phyloP scores from a whole-genome alignment of 2,113 vertebrate genomes.

The Nesogale talazaci region DNA sequence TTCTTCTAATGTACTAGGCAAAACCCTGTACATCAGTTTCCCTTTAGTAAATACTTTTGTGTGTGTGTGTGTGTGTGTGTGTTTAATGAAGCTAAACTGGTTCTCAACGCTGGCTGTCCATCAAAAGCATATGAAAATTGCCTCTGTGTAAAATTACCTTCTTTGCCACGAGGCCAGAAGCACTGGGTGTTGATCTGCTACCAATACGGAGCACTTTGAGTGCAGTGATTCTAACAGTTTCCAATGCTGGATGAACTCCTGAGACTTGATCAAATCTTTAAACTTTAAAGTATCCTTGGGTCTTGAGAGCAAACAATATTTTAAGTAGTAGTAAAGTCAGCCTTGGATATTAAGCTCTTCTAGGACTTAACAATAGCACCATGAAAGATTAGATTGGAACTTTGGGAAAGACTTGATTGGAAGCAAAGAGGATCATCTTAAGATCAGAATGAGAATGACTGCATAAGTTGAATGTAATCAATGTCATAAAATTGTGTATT shows the following conservation, averaged over 20 bases:
- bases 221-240: not conserved
- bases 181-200: not conserved
- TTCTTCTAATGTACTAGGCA: not conserved
- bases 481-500: not conserved
- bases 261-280: not conserved
- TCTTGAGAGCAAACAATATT: not conserved
- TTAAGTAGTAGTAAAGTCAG: not conserved
- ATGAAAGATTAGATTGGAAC: not conserved
- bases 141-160: not conserved
- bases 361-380: not conserved
- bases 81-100: not conserved
- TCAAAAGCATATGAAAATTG: not conserved
- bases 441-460: not conserved
- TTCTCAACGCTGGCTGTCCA: not conserved
- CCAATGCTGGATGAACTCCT: not conserved
- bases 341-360: not conserved
- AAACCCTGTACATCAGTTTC: not conserved
- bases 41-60: not conserved
- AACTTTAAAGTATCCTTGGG: not conserved
- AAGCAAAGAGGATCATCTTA: not conserved
- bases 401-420: not conserved
- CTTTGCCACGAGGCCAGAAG: not conserved
- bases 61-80: not conserved
- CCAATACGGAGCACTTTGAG: not conserved
- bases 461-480: not conserved